Base-by-base conservation (phyloP, 2,888 invertebrate species). In the Scrobipalpa costella region DNA sequence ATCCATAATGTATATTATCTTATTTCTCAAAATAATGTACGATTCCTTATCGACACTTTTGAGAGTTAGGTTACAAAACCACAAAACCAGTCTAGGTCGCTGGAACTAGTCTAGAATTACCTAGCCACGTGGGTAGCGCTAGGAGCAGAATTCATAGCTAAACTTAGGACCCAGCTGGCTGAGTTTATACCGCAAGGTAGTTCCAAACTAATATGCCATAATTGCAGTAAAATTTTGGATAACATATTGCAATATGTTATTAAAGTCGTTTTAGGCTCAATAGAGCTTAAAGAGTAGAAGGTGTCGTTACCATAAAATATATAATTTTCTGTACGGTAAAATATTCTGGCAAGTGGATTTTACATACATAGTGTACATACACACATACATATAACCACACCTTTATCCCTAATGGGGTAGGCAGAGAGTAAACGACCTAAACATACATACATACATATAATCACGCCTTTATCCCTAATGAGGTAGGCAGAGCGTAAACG, bases 11-110 rank as follows among this genome's bases (percentile, higher is more conserved):
- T n/a, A n/a, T n/a, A n/a, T n/a, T n/a, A n/a, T n/a, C 27, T 27
- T 27, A 5, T 27, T 27, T 27, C 27, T 27, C 9, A 1, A 21
- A 7, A 27, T 1, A 13, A 52, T 11, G n/a, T 55, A n/a, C 2
- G 7, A 34, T n/a, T 34, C n/a, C 15, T 49, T 55, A 34, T 55
- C 27, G n/a, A 13, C 15, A n/a, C 34, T 11, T 50, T 21, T 50
- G 7, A 34, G 21, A 6, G 17, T 15, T 15, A 33, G 44, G 61
- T 61, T 61, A 52, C 61, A 52, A 61, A 61, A 50, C 44, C 61
- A 49, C 60, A 15, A 49, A 50, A 52, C 52, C n/a, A 40, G 52
- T 61, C 52, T 61, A 38, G 38, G 36, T 52, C 19, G 52, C 19
- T 61, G 17, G 61, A 36, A 33, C 34, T 15, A 15, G 34, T 55